phyloP scores from a whole-genome alignment of 1,140 invertebrate genomes.

The Drosophila nikananu region DNA sequence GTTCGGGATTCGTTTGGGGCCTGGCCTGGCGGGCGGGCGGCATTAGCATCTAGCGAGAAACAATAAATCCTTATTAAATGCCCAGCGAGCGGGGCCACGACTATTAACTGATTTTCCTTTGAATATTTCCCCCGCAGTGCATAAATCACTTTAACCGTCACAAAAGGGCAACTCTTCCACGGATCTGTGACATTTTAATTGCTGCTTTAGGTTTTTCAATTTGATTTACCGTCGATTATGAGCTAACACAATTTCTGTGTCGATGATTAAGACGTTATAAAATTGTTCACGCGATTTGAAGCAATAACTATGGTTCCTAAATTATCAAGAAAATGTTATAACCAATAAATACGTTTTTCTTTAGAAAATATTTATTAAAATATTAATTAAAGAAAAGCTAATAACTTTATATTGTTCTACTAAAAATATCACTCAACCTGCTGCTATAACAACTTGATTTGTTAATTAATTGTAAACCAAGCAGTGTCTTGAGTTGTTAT shows the following conservation, averaged over 20 bases:
- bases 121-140: conserved; percentile 61
- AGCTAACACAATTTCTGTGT: conserved; percentile 26
- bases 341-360: too few relatives aligned
- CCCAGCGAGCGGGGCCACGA: conserved; percentile 51
- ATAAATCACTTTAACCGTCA: conserved; percentile 76
- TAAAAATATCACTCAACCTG: background rate
- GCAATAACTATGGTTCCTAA: background rate
- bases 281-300: background rate
- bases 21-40: conserved; percentile 42
- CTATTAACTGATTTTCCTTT: conserved; percentile 81
- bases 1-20: conserved; percentile 21
- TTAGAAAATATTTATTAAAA: too few relatives aligned
- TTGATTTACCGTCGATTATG: conserved; percentile 69
- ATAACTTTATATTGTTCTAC: too few relatives aligned
- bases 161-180: conserved; percentile 32
- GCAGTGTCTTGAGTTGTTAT: background rate
- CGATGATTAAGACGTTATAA: background rate
- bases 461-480: conserved; percentile 5
- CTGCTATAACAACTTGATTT: conserved; percentile 1
- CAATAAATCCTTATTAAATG: conserved; percentile 83
- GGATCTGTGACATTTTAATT: conserved; percentile 77
- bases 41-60: conserved; percentile 71
- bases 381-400: too few relatives aligned
- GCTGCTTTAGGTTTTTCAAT: conserved; percentile 65
- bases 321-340: background rate